These are phyloP conservation scores for Heterotis niloticus DNA, from an alignment of 2,113 vertebrate genomes.

Conservation along the genomic window DNA sequence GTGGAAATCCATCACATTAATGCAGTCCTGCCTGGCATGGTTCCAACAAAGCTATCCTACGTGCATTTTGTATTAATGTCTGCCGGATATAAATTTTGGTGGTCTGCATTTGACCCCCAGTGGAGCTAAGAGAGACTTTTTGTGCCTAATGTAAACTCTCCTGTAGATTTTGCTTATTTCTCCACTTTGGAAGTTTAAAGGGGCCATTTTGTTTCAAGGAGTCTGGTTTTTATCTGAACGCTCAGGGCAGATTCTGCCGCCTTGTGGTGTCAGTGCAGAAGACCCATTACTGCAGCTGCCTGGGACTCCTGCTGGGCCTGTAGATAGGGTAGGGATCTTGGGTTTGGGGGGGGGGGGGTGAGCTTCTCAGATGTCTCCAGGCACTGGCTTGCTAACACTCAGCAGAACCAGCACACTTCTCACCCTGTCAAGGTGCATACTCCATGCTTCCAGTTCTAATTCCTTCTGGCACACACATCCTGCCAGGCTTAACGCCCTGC, in stretches of 20 bases:
- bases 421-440: not conserved
- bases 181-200: not conserved
- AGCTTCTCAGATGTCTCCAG: not conserved
- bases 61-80: not conserved
- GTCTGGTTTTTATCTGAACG: too few relatives aligned
- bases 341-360: not conserved
- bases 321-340: not conserved
- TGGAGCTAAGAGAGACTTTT: not conserved
- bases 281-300: not conserved
- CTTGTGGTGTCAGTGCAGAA: too few relatives aligned
- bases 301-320: not conserved
- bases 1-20: not conserved
- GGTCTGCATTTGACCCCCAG: not conserved
- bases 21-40: not conserved
- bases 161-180: too few relatives aligned
- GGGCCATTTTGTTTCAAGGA: not conserved
- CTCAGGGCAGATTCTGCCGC: too few relatives aligned
- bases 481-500: not conserved
- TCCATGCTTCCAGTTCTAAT: not conserved
- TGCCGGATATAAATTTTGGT: not conserved
- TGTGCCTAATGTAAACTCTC: not conserved
- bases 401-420: not conserved
- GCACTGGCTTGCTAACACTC: not conserved
- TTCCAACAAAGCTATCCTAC: not conserved
- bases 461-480: not conserved